Evolutionary conservation across 1,140 invertebrate species (phyloP).

Genomic region (Drosophila setifemur): DNA sequence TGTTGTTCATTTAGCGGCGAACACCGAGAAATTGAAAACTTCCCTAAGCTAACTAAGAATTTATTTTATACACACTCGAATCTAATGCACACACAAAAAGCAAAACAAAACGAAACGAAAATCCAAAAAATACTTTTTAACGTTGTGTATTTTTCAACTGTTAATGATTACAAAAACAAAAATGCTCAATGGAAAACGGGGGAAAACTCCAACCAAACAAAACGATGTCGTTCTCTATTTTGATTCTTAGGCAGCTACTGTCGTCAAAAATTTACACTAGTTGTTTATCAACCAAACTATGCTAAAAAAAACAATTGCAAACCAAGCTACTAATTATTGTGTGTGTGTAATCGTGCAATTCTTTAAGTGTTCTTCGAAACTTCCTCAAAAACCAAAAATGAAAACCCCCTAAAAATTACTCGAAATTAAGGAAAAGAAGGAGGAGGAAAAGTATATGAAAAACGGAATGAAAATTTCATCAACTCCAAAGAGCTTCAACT

Average conservation of each 20-base stretch:
- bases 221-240: slow-evolving; percentile 56
- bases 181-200: slow-evolving; percentile 47
- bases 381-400: slow-evolving; percentile 22
- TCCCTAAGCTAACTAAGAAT: slow-evolving; percentile 73
- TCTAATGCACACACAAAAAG: slow-evolving; percentile 60
- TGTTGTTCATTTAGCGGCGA: slow-evolving; percentile 62
- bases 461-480: slow-evolving; percentile 15
- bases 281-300: slow-evolving; percentile 61
- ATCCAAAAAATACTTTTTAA: slow-evolving; percentile 23
- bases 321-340: slow-evolving; percentile 53
- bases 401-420: slow-evolving; percentile 15
- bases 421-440: background rate
- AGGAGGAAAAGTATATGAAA: background rate
- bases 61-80: slow-evolving; percentile 64
- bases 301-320: slow-evolving; percentile 30
- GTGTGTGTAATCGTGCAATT: slow-evolving; percentile 72
- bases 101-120: background rate
- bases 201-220: slow-evolving; percentile 20
- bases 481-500: slow-evolving; percentile 57
- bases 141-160: slow-evolving; percentile 63
- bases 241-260: slow-evolving; percentile 74
- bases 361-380: slow-evolving; percentile 67
- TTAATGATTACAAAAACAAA: slow-evolving; percentile 29
- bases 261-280: slow-evolving; percentile 69
- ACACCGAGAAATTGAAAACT: slow-evolving; percentile 60